Base-by-base conservation (phyloP, 2,113 vertebrate genomes). In the Cygnus atratus region DNA sequence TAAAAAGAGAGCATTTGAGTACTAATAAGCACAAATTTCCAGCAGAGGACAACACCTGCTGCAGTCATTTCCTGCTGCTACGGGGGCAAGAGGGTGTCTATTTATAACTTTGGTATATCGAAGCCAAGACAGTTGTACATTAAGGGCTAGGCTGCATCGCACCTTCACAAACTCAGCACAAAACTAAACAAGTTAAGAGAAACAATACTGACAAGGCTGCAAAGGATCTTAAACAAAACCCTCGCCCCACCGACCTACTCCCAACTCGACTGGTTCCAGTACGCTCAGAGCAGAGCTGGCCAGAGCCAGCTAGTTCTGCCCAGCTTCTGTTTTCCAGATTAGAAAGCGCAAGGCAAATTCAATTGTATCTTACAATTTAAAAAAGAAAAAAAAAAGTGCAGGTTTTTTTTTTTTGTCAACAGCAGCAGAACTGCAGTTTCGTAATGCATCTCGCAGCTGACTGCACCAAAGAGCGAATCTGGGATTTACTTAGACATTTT, bases 1-100 rank as follows among this genome's bases (percentile, higher is more conserved):
- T 48, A 48, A 48, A 48, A 48, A 48, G 46, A 48, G 78, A 55
- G 48, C 31, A 50, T 58, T 67, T 67, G 43, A 24, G 44, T 70
- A 73, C 22, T 26, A 86, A 67, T 70, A 87, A 63, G 67, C 35
- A 44, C 54, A 81, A 59, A 82, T 66, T 92, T 91, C 77, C 82
- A 94, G 58, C 50, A 62, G 59, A 94, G 88, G 70, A 79, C 96
- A 96, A 3, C 93, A 97, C 93, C 95, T 96, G 96, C 92, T 83
- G 80, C 93, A 90, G 73, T 96, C 96, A 95, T 65, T 88, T 96
- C 93, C 90, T 88, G 55, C 73, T 72, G 77, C 81, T 75, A 58
- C 58, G 62, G 52, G 73, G 74, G 84, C 43, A 66, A 91, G 28
- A 41, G 66, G 52, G n/a, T 25, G 21, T 13, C 87, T 96, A 96